phyloP scores from a whole-genome alignment of 2,113 vertebrate genomes.

The Eudyptes chrysolophus region DNA sequence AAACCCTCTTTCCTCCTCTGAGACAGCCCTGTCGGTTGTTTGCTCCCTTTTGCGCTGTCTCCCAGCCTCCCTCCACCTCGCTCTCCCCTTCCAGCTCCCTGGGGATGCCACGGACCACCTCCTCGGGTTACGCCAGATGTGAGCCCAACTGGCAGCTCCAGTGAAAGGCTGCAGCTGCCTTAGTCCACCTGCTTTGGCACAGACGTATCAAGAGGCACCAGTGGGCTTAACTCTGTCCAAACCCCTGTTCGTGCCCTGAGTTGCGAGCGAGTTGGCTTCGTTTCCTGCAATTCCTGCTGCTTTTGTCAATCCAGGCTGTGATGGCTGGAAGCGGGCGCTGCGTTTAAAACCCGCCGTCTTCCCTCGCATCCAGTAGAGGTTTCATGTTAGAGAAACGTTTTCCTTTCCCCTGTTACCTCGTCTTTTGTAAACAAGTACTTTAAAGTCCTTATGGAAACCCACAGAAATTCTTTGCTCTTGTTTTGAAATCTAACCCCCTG shows the following conservation, averaged over 20 bases:
- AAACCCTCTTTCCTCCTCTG: background rate
- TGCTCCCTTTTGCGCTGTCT: background rate
- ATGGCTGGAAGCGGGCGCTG: background rate
- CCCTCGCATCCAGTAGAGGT: background rate
- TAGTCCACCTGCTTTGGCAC: constrained; percentile 15
- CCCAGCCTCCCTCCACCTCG: background rate
- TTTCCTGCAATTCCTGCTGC: background rate
- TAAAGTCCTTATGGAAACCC: constrained; percentile 51
- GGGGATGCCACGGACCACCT: background rate
- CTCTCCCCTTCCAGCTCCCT: background rate
- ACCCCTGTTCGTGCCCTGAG: background rate
- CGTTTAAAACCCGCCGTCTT: background rate
- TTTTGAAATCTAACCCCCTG: constrained; percentile 61
- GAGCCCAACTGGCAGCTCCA: background rate
- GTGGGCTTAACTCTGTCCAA: background rate
- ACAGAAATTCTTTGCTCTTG: constrained; percentile 51
- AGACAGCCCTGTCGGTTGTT: background rate
- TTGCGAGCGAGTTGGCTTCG: background rate
- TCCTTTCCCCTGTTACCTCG: background rate
- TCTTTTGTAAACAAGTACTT: constrained; percentile 55
- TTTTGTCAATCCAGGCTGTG: background rate
- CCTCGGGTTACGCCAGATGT: background rate
- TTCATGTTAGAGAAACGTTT: background rate
- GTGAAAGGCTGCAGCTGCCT: background rate
- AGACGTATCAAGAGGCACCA: background rate